Conservation (phyloP, 2,888 invertebrate species). For the Macrophya annulata region DNA sequence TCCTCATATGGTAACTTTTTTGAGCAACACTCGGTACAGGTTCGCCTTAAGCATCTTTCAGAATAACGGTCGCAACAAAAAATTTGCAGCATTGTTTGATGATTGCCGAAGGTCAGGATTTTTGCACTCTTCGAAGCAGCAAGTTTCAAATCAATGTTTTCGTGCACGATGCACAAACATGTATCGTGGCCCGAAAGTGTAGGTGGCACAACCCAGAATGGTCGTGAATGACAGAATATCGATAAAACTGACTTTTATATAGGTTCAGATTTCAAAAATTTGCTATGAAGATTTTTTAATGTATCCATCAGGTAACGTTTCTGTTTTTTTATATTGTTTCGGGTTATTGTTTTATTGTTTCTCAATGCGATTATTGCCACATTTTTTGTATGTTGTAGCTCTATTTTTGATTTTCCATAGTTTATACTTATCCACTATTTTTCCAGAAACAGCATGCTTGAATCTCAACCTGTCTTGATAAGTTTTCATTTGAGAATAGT, state of each 20-base stretch:
- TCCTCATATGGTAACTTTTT: not conserved
- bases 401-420: conserved; percentile 15
- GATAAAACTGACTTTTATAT: conserved; percentile 58
- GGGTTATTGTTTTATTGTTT: too few relatives aligned
- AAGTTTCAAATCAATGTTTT: conserved; percentile 56
- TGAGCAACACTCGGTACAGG: not conserved
- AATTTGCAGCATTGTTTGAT: not conserved
- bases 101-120: conserved; percentile 29
- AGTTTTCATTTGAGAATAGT: not conserved
- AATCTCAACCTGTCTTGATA: not conserved
- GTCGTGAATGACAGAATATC: conserved; percentile 63
- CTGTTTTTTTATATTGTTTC: conserved; percentile 65
- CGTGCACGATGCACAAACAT: conserved; percentile 58
- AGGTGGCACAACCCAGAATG: conserved; percentile 67
- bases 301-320: conserved; percentile 66
- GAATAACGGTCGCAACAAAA: conserved; percentile 28
- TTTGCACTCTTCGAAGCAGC: conserved; percentile 38
- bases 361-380: not conserved
- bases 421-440: not conserved
- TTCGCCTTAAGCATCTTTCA: not conserved
- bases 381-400: not conserved
- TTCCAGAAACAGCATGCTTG: not conserved
- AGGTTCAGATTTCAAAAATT: conserved; percentile 59
- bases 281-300: conserved; percentile 66
- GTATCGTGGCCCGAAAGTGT: conserved; percentile 66